Evolutionary conservation across 37 sponge, comb jelly and placozoan genomes (phyloP).

Genomic region (Beroe forskalii): DNA sequence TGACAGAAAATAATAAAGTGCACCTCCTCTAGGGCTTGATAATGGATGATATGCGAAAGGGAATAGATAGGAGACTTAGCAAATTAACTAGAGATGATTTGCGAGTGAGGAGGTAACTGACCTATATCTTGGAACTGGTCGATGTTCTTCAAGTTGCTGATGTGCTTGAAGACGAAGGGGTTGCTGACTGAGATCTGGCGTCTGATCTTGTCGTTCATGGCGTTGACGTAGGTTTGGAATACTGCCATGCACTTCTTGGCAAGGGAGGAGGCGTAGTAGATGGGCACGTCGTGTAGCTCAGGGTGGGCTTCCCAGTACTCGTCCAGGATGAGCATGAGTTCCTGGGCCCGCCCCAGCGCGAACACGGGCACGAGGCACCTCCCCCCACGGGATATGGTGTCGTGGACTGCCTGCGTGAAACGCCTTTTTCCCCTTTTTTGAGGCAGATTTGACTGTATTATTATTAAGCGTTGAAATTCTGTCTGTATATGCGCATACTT

Average conservation of each 20-base stretch:
- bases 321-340: slow-evolving; percentile 93
- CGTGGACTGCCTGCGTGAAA: slow-evolving; percentile 88
- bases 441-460: no score
- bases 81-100: no score
- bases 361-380: slow-evolving; percentile 97
- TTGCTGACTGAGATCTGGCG: slow-evolving; percentile 87
- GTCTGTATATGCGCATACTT: no score
- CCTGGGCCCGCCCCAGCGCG: slow-evolving; percentile 98
- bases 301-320: slow-evolving; percentile 98
- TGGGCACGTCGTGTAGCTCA: slow-evolving; percentile 96
- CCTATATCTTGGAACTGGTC: slow-evolving; percentile 95
- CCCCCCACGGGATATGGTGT: slow-evolving; percentile 93
- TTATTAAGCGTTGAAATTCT: no score
- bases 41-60: no score
- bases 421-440: slow-evolving; percentile 85
- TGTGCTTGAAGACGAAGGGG: slow-evolving; percentile 97
- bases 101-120: no score
- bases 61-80: no score
- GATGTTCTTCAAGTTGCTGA: slow-evolving; percentile 90
- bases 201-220: slow-evolving; percentile 94
- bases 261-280: slow-evolving; percentile 96
- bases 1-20: no score
- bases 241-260: slow-evolving; percentile 99
- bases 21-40: no score
- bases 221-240: slow-evolving; percentile 95